These are phyloP conservation scores for Onchidella celtica DNA, from an alignment of 2,888 invertebrate genomes.

Conservation along the genomic window DNA sequence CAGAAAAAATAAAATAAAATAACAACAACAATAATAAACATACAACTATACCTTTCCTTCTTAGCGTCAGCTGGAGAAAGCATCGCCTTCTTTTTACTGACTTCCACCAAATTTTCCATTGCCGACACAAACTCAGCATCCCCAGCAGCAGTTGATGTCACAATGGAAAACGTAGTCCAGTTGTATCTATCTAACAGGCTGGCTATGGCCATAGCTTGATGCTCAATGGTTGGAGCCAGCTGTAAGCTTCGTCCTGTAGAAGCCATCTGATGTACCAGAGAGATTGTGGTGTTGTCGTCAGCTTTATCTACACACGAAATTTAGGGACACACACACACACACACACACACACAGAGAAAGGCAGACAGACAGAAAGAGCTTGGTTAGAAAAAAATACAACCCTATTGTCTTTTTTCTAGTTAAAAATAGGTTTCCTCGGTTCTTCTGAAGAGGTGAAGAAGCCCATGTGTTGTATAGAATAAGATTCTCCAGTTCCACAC, in stretches of 20 bases:
- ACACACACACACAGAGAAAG: background rate
- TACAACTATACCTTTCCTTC: slow-evolving; percentile 30
- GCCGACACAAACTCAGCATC: slow-evolving; percentile 50
- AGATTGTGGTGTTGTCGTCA: no score
- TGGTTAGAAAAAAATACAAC: no score
- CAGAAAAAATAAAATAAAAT: no score
- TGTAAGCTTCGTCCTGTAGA: slow-evolving; percentile 46
- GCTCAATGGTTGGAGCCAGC: slow-evolving; percentile 57
- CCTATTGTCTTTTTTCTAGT: no score
- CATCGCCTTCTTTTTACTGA: slow-evolving; percentile 37
- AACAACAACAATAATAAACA: no score
- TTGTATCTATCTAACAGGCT: slow-evolving; percentile 55
- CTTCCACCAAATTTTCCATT: slow-evolving; percentile 39
- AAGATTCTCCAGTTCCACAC: no score
- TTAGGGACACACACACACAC: background rate
- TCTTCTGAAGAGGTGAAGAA: no score
- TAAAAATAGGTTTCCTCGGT: no score
- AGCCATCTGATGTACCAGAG: background rate
- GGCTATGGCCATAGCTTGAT: slow-evolving; percentile 54
- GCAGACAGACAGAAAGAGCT: background rate
- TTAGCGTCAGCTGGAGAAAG: background rate
- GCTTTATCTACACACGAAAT: no score
- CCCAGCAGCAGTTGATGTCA: slow-evolving; percentile 53
- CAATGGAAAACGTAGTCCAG: slow-evolving; percentile 57
- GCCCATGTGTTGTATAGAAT: no score